Base-by-base conservation (phyloP, 2,113 vertebrate genomes). In the Rostratula benghalensis region DNA sequence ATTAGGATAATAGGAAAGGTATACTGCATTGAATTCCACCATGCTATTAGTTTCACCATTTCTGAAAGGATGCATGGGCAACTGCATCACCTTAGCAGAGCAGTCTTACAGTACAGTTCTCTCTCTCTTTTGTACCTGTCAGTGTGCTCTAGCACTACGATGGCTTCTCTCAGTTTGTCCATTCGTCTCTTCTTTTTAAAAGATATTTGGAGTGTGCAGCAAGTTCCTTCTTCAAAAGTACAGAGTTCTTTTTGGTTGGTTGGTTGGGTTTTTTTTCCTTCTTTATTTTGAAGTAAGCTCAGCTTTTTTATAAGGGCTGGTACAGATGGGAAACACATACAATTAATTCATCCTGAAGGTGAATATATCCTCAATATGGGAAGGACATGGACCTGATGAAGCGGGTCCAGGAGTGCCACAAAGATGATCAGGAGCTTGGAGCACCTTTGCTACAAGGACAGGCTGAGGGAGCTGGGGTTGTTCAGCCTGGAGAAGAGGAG, bases 261-360 rank as follows among this genome's bases (percentile, higher is more conserved):
- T 46, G 19, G 39, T 39, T 39, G 39, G 39, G 39, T 39, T 13
- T 25, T 63, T 27, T 13, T 13, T 15, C 28, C 16, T 18, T 17
- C 53, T 11, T 24, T 23, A 43, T 85, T 89, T 82, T 73, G 67
- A 80, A 92, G 53, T 92, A 96, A 97, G 54, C 84, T 76, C 71
- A 77, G 41, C 20, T 76, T 96, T 92, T 95, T 90, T 5, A 53
- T 90, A 85, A 61, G 37, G 37, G 89, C 57, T 60, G 53, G 83
- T 87, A 50, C 53, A 61, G 79, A 70, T 31, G 13, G n/a, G 51
- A 93, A 84, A 86, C 53, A 67, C 4, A 5, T 56, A 23, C 17
- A 31, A 70, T 71, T 12, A 79, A 17, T 91, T 94, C 50, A 96
- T 96, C 93, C 45, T 82, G 13, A 97, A 77, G 56, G 57, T 39